These are phyloP conservation scores for Parnassius smintheus DNA, from an alignment of 2,888 invertebrate species.

Conservation along the genomic window DNA sequence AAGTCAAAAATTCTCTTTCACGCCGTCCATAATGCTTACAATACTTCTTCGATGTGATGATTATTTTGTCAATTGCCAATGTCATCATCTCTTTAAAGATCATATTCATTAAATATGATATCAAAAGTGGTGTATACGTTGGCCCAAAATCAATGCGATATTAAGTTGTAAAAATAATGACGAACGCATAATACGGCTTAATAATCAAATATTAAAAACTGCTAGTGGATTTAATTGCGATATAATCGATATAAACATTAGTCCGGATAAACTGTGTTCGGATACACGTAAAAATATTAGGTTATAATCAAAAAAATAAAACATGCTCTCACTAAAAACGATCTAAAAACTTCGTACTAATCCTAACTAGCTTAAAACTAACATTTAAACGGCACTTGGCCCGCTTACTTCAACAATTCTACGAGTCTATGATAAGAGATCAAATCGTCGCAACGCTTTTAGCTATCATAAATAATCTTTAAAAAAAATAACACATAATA, in stretches of 20 bases:
- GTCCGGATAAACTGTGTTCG: conserved; percentile 45
- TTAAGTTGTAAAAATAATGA: conserved; percentile 36
- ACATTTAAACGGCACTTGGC: conserved; percentile 44
- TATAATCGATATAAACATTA: conserved; percentile 40
- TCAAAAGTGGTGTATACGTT: conserved; percentile 48
- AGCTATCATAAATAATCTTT: conserved; percentile 64
- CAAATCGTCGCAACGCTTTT: conserved; percentile 71
- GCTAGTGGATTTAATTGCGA: conserved; percentile 41
- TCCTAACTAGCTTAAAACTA: conserved; percentile 40
- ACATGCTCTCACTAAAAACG: conserved; percentile 60
- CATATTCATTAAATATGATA: conserved; percentile 72
- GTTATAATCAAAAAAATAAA: conserved; percentile 74
- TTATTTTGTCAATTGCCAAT: conserved; percentile 53
- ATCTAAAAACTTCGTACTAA: conserved; percentile 47
- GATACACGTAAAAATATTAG: conserved; percentile 46
- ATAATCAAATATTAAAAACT: conserved; percentile 71
- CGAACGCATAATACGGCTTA: conserved; percentile 29
- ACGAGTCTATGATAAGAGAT: conserved; percentile 53
- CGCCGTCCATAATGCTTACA: conserved; percentile 50
- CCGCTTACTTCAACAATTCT: conserved; percentile 77
- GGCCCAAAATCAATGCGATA: conserved; percentile 37
- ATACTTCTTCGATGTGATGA: conserved; percentile 51
- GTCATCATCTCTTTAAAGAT: conserved; percentile 42
- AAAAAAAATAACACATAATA: conserved; percentile 50
- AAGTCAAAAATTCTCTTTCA: conserved; percentile 52